Evolutionary conservation across 2,797 vertebrate species (phyloP), one percentile per base, ranked within the genome.

Genomic region (Typhlichthys eigenmanni): DNA sequence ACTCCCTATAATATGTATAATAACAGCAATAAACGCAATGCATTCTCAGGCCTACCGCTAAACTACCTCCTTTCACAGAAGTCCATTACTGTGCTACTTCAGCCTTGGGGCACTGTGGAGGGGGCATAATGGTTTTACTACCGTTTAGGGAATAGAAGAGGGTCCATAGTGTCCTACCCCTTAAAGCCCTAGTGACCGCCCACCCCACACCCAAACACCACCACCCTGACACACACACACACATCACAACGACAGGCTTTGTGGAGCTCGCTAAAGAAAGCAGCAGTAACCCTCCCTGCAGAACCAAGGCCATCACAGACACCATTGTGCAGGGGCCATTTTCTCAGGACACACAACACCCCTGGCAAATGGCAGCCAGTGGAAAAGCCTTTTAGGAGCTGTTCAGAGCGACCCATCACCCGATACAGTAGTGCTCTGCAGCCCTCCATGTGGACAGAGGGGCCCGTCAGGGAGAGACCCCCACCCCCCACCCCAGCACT

Each of bases 311-410:
- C 79, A 88, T 93, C 91, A 93, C 88, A 90, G 89, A 80, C 83
- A 71, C 89, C 76, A 92, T 93, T 94, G 92, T 93, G 78, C 62
- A 57, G 34, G 53, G 38, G 45, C 55, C 71, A 79, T 83, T 92
- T 92, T 92, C 93, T 91, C 90, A 94, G 89, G 93, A 91, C 68
- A 94, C 77, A 77, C 86, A 91, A 92, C 86, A 92, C 92, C 85
- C 69, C 79, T 74, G 77, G 81, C 81, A 89, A 91, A 91, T 63
- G 82, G 80, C 59, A 68, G 88, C 67, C 75, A 65, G 75, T 74
- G 82, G 84, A 84, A 89, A 89, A 84, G 71, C 72, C 79, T 89
- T 91, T 88, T 90, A 88, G 66, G 62, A 72, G 72, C 78, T 84
- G 86, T 89, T 87, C 67, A 88, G 57, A 78, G 62, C 62, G 67